Evolutionary conservation across 2,113 vertebrate species (phyloP), one percentile per base, ranked within the genome.

Genomic region (Ia io): DNA sequence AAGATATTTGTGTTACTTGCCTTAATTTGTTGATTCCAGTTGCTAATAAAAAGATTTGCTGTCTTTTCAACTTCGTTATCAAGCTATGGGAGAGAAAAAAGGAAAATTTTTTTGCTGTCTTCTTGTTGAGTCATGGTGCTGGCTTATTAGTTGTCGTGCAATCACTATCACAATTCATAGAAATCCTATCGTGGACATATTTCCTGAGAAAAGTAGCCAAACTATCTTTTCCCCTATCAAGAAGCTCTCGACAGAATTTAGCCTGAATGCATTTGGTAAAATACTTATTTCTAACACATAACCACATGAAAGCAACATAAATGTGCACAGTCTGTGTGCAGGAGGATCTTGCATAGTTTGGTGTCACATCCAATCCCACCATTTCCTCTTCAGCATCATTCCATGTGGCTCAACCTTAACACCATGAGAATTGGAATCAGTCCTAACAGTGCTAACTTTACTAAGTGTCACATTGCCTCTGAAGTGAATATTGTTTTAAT

Each of bases 1-100:
- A 59, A 42, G 49, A 0, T 2, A 42, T 89, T 35, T 67, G 42
- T 91, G 22, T 37, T 96, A 83, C 95, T 97, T 98, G 98, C 99
- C 98, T 99, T 99, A 23, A 99, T 98, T 84, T 99, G 99, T 28
- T 99, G 98, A 37, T 85, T 98, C 98, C 99, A 99, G 80, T 99
- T 99, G 78, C 87, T 96, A 42, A 97, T 95, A 69, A 99, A 98
- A 96, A 98, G 97, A 97, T 99, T 99, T 83, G 98, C 98, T 61
- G 97, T 98, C 97, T 99, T 99, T 90, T 99, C 98, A 92, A 98
- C 97, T 67, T 97, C 97, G 20, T 97, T 98, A 95, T 99, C 99
- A 93, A 99, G 98, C 98, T 96, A 76, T 79, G 6, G 61, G 83
- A 91, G 42, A 95, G 40, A 94, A 96, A 95, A 96, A 73, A 93